Evolutionary conservation across 1,140 invertebrate genomes (phyloP).

Genomic region (Diachasmimorpha longicaudata): DNA sequence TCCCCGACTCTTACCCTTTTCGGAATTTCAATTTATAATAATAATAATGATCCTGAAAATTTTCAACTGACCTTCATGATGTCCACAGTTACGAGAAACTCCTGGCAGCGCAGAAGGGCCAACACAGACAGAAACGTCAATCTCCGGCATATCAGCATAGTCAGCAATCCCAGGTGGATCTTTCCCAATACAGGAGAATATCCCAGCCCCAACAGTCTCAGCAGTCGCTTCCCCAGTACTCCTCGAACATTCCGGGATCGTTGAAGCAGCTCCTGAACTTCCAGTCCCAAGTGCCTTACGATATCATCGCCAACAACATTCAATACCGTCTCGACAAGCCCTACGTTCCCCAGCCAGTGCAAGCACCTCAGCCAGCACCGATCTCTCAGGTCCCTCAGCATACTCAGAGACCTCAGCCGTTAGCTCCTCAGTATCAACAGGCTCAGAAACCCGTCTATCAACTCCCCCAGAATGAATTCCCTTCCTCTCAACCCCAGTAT

Average conservation of each 20-base stretch:
- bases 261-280: slow-evolving; percentile 50
- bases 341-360: slow-evolving; percentile 51
- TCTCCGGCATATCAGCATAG: slow-evolving; percentile 26
- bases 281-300: slow-evolving; percentile 55
- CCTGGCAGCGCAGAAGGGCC: slow-evolving; percentile 35
- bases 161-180: slow-evolving; percentile 30
- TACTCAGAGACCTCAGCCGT: neutral
- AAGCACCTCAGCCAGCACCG: slow-evolving; percentile 35
- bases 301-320: slow-evolving; percentile 56
- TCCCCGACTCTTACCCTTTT: no score
- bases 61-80: neutral
- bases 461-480: neutral
- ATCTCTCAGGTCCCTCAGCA: slow-evolving; percentile 1
- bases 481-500: slow-evolving; percentile 13
- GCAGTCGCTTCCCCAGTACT: slow-evolving; percentile 51
- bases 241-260: slow-evolving; percentile 46
- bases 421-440: slow-evolving; percentile 32
- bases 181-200: slow-evolving; percentile 42
- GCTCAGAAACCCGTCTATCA: neutral
- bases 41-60: neutral
- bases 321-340: slow-evolving; percentile 46
- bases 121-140: slow-evolving; percentile 34
- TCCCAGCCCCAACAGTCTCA: slow-evolving; percentile 34
- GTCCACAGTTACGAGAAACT: slow-evolving; percentile 43
- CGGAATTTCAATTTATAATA: no score